Evolutionary conservation across 2,797 vertebrate genomes (phyloP), one percentile per base, ranked within the genome.

Genomic region (Epinephelus coioides): DNA sequence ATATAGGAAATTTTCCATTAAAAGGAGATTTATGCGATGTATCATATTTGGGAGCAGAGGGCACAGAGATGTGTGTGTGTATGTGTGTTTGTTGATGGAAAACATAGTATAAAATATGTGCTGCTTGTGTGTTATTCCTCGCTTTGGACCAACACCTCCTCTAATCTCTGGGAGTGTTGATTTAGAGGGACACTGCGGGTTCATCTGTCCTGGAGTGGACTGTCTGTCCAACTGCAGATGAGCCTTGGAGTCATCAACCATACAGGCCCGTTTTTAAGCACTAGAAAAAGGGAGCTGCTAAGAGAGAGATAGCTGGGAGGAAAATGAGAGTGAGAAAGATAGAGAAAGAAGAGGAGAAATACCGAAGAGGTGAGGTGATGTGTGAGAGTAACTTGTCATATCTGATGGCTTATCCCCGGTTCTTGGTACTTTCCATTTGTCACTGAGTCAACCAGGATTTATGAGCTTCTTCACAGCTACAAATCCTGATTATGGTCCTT

Each of bases 381-480:
- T 69, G 84, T 84, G 78, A 84, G 84, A 85, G 90, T 74, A 89
- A 88, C 88, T 78, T 82, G 79, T 91, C 79, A 83, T 82, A 79
- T 82, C 80, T 87, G 87, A 92, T 87, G 86, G 80, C 79, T 90
- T 86, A 86, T 88, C 76, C 62, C 64, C 40, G 10, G 54, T 55
- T 75, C 46, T 80, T 50, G 34, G 62, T 86, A 44, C 82, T 75
- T 77, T 85, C 81, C 73, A 75, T 77, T 82, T 92, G 88, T 93
- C 91, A 86, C 83, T 56, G 82, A 89, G 86, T 90, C 79, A 81
- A 82, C 76, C 64, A 84, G 69, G 88, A 91, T 90, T 85, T 86
- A 90, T 91, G 84, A 75, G 73, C 54, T 67, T 78, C 78, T 80
- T 57, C 64, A 47, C 27, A 71, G 84, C 75, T 69, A 87, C 88